Evolutionary conservation across 2,888 invertebrate species (phyloP), one percentile per base, ranked within the genome.

Genomic region (Hesperia comma): DNA sequence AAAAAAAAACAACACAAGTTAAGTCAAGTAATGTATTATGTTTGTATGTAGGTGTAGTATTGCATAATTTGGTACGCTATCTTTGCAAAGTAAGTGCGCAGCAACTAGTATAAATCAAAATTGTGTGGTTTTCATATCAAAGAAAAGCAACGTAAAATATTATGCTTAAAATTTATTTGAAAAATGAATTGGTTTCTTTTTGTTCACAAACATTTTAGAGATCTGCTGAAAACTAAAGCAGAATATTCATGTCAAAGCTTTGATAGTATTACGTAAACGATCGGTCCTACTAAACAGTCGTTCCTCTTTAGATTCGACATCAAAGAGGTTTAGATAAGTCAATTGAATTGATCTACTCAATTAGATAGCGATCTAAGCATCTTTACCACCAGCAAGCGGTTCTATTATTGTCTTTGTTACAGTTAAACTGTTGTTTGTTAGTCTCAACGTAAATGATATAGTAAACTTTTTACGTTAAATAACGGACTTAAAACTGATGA

Each of bases 301-400:
- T 46, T 46, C 19, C 49, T 4, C 19, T 49, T 49, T 19, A 12
- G 19, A 49, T 49, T 46, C 19, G 4, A 49, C 49, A 49, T 49
- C 49, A 49, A 49, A 49, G 49, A 49, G 19, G 19, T 46, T 43
- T 49, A 49, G 49, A 49, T 19, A 49, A 49, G 19, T 10, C 49
- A 19, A 49, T 49, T 49, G 49, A 49, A 49, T 49, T 49, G 17
- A 19, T 49, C 19, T 49, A 19, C 49, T 49, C 19, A 49, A 46
- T 46, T 46, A 46, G 49, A 49, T 49, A 4, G 19, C 19, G 49
- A 49, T 19, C 19, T 46, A 37, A 37, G 37, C 37, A 37, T 37
- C 37, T 37, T 37, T 15, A 46, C 17, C 7, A 46, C 8, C 17
- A 17, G 15, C 8, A 15, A 17, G 17, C 2, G 1, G 43, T 46